Percentiles rank a stretch among this genome's conserved stretches.
Conservation (phyloP, 2,888 invertebrate genomes). For the Parasteatoda lunata region DNA sequence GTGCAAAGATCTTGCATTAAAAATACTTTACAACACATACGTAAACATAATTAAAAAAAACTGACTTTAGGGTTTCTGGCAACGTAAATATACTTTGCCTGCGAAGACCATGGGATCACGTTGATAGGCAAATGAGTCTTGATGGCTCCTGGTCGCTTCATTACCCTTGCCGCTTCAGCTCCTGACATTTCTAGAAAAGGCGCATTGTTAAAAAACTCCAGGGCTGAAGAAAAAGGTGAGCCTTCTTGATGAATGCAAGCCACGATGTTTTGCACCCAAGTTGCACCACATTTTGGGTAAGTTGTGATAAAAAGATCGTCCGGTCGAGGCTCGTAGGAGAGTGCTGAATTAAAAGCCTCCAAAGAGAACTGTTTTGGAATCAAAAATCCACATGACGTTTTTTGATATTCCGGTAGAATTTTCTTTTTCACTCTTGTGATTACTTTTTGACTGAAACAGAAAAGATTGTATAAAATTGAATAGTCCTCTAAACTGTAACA, state of each 20-base stretch:
- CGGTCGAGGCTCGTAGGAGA: slow-evolving; percentile 56
- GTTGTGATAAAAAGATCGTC: slow-evolving; percentile 64
- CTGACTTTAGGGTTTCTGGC: slow-evolving; percentile 71
- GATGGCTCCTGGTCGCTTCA: slow-evolving; percentile 70
- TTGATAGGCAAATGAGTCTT: slow-evolving; percentile 48
- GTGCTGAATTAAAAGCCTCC: slow-evolving; percentile 30
- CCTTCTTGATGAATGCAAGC: slow-evolving; percentile 48
- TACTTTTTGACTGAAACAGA: no score
- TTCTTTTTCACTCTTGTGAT: neutral
- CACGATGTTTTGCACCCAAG: slow-evolving; percentile 66
- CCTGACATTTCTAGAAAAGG: slow-evolving; percentile 62
- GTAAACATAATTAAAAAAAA: neutral
- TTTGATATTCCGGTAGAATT: slow-evolving; percentile 26
- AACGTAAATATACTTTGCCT: slow-evolving; percentile 59
- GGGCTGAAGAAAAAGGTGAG: slow-evolving; percentile 13
- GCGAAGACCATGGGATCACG: slow-evolving; percentile 28
- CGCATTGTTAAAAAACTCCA: slow-evolving; percentile 39
- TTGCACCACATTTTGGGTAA: slow-evolving; percentile 67
- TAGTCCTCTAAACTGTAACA: no score
- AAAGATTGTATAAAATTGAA: no score
- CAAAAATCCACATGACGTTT: slow-evolving; percentile 24
- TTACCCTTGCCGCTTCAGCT: slow-evolving; percentile 25
- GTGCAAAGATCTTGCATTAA: no score
- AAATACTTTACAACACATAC: no score
- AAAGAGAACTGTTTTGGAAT: slow-evolving; percentile 35